Evolutionary conservation across 2,888 invertebrate species (phyloP), one percentile per base, ranked within the genome.

Genomic region (Teinopalpus imperialis): DNA sequence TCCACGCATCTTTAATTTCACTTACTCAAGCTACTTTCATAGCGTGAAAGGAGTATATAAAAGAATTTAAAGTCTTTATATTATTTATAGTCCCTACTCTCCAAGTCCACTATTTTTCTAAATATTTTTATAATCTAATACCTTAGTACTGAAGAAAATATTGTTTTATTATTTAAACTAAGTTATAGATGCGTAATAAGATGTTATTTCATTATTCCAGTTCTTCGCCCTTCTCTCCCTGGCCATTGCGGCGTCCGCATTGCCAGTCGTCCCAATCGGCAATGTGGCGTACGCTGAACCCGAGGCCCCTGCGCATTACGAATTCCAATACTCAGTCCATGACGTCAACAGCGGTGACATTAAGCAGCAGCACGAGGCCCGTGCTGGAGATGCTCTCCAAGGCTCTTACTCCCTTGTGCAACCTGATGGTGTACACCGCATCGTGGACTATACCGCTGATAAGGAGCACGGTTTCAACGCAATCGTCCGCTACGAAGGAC

Each of bases 351-450:
- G 66, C 60, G 87, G 88, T 1, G 89, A 89, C 63, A 64, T 85
- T 53, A 89, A 89, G 63, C 71, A 85, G 54, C 88, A 88, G 68
- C 74, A 82, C 56, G 89, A 89, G 54, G 59, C 70, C 35, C 87
- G 88, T 53, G 58, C 65, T 51, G 87, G 87, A 2, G 82, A 89
- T 59, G 66, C 61, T 48, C 82, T 88, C 30, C 82, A 82, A 34
- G 88, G 89, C 49, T 81, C 76, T 16, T 88, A 89, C 74, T 85
- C 88, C 2, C 74, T 89, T n/a, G 68, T 89, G 24, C 88, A 89
- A 49, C 86, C 87, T 49, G 88, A 89, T 35, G 88, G 89, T 0
- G 74, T 79, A 26, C 74, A 67, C 57, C 80, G 88, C 52, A 76
- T 87, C 49, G 88, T 88, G 3, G 83, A 86, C 47, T 88, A 88